Evolutionary conservation across 2,888 invertebrate genomes (phyloP).

Genomic region (Limnephilus auricula): DNA sequence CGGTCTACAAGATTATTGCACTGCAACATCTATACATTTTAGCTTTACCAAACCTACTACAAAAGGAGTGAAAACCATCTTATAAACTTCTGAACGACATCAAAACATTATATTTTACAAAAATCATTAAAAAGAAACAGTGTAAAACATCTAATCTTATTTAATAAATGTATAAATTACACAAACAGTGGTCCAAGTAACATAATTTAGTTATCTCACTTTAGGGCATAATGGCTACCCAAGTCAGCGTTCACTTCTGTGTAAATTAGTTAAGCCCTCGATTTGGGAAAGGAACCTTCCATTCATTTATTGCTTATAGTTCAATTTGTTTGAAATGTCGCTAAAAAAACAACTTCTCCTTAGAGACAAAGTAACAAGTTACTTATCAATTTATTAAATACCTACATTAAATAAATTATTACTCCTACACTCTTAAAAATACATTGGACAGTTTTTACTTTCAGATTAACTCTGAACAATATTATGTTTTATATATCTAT

Average conservation of each 20-base stretch:
- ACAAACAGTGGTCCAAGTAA: conserved; percentile 41
- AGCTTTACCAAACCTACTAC: conserved; percentile 36
- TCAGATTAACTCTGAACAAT: conserved; percentile 16
- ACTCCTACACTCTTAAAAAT: neutral
- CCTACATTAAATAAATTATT: conserved; percentile 3
- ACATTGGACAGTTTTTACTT: conserved; percentile 23
- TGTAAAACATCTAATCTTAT: conserved; percentile 26
- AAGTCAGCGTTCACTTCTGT: neutral
- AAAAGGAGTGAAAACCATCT: conserved; percentile 18
- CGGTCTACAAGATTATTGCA: conserved; percentile 20
- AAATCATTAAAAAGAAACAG: conserved; percentile 6
- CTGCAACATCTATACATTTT: conserved; percentile 5
- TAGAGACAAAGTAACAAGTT: neutral
- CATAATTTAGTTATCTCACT: conserved; percentile 15
- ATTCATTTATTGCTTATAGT: conserved; percentile 48
- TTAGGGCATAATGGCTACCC: neutral
- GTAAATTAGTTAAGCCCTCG: neutral
- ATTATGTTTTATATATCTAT: neutral
- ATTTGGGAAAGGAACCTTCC: conserved; percentile 3
- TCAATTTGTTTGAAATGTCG: neutral
- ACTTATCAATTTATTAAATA: neutral
- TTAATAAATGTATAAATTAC: conserved; percentile 37
- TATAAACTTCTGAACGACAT: conserved; percentile 9
- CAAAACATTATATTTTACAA: neutral
- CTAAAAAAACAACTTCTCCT: neutral